phyloP scores from a whole-genome alignment of 2,797 vertebrate genomes.

The Phoxinus dragarum region DNA sequence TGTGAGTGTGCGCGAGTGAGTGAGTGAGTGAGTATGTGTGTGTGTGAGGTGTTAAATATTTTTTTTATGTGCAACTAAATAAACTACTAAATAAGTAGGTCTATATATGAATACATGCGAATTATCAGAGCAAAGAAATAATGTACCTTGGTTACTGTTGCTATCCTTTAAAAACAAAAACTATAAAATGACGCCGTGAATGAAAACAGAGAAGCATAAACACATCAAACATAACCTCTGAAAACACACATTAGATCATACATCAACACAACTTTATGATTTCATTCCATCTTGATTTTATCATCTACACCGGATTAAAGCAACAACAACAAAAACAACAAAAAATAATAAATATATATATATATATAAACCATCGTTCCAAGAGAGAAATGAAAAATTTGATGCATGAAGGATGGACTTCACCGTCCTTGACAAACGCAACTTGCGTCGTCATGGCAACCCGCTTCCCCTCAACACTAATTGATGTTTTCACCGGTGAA shows the following conservation, averaged over 20 bases:
- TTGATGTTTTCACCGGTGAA: constrained; percentile 50
- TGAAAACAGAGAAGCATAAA: too few relatives aligned
- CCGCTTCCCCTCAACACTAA: constrained; percentile 48
- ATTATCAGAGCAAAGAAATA: too few relatives aligned
- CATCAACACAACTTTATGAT: too few relatives aligned
- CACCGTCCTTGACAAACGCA: constrained; percentile 38
- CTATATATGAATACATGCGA: too few relatives aligned
- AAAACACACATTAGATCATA: not conserved
- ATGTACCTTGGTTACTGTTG: not conserved
- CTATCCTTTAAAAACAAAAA: not conserved
- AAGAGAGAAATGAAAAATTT: not conserved
- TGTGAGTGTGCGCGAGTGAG: too few relatives aligned
- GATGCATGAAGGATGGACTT: not conserved
- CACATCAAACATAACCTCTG: too few relatives aligned
- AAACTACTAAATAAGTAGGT: too few relatives aligned
- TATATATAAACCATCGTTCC: not conserved
- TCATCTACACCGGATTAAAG: not conserved
- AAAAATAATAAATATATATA: too few relatives aligned
- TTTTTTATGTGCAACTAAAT: too few relatives aligned
- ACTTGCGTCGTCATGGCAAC: constrained; percentile 48
- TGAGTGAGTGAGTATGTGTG: too few relatives aligned
- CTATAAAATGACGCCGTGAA: not conserved
- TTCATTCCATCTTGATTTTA: not conserved
- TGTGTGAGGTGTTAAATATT: too few relatives aligned
- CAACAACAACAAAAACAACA: too few relatives aligned